Conservation (phyloP, 1,140 invertebrate species). For the Phenacoccus solenopsis region DNA sequence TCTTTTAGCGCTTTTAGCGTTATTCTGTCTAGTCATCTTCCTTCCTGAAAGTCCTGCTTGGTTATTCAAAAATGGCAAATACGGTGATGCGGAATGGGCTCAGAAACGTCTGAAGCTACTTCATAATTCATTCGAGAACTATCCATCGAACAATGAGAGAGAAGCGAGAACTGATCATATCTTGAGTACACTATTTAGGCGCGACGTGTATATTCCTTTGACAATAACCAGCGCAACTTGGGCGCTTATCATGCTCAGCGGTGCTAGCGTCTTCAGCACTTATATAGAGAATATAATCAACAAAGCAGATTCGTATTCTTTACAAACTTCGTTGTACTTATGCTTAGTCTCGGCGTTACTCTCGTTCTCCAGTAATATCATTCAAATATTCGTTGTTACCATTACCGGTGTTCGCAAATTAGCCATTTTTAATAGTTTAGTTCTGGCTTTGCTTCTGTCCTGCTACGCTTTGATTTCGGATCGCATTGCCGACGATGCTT, state of each 20-base stretch:
- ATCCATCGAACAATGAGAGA: background rate
- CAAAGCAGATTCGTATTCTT: background rate
- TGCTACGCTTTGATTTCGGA: background rate
- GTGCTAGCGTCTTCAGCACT: background rate
- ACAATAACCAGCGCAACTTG: background rate
- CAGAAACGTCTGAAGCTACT: constrained; percentile 41
- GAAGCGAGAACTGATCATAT: background rate
- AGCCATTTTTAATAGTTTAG: background rate
- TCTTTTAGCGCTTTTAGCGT: constrained; percentile 38
- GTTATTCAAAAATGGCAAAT: constrained; percentile 41
- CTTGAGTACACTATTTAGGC: background rate
- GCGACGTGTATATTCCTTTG: background rate
- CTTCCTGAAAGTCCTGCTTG: constrained; percentile 61
- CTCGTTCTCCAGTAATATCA: background rate
- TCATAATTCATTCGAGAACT: constrained; percentile 32
- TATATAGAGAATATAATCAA: background rate
- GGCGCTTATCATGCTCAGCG: background rate
- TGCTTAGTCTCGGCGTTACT: background rate
- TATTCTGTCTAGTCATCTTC: constrained; percentile 39
- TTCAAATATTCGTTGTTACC: background rate
- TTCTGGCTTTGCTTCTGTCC: background rate
- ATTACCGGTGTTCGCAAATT: background rate
- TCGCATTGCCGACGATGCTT: background rate
- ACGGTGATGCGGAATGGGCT: constrained; percentile 39
- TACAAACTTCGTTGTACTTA: background rate